phyloP scores from a whole-genome alignment of 2,888 invertebrate genomes.

The Abrostola tripartita region DNA sequence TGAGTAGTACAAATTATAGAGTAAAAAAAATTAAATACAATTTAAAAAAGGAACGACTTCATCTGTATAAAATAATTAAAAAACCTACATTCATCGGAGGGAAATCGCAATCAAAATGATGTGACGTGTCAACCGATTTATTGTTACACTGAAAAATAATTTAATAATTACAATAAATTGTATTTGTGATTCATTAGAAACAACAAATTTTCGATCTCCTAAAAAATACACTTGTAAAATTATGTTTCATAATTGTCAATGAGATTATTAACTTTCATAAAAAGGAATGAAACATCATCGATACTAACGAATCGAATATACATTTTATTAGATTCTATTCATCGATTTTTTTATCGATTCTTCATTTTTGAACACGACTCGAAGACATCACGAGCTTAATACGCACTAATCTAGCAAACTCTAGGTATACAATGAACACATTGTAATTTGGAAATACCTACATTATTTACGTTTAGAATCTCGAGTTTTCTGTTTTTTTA shows the following conservation, averaged over 20 bases:
- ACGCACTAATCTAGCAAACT: conserved; percentile 78
- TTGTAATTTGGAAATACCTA: conserved; percentile 73
- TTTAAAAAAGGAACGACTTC: conserved; percentile 44
- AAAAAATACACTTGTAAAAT: conserved; percentile 46
- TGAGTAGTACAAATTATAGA: conserved; percentile 56
- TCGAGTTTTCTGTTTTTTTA: conserved; percentile 33
- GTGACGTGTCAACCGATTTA: conserved; percentile 66
- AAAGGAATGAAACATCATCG: conserved; percentile 58
- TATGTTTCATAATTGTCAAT: conserved; percentile 32
- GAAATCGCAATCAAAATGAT: conserved; percentile 59
- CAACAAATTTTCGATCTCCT: conserved; percentile 39
- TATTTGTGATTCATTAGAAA: conserved; percentile 44
- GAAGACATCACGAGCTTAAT: conserved; percentile 67
- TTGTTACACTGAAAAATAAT: conserved; percentile 71
- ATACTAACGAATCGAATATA: conserved; percentile 59
- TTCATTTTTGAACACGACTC: conserved; percentile 73
- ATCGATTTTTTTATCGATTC: conserved; percentile 64
- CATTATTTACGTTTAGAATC: conserved; percentile 47
- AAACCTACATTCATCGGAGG: conserved; percentile 37
- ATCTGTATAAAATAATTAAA: conserved; percentile 51
- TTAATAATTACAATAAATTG: conserved; percentile 61
- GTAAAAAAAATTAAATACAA: conserved; percentile 51
- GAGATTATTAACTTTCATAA: conserved; percentile 34
- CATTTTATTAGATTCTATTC: conserved; percentile 62
- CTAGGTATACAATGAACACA: conserved; percentile 84